Conservation (phyloP, 2,113 vertebrate species). For the Macquaria ambigua region DNA sequence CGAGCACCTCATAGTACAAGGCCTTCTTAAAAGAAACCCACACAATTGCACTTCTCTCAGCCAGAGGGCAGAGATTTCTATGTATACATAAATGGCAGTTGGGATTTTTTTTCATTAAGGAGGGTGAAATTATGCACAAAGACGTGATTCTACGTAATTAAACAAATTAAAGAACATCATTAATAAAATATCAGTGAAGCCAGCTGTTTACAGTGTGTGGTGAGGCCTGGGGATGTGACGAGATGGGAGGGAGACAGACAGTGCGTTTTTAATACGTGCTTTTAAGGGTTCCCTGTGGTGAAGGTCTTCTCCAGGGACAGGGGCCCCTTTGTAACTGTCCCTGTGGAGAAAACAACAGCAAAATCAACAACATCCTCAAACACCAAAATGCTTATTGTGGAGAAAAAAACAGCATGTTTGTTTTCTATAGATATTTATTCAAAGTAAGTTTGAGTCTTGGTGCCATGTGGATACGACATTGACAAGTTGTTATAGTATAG, state of each 20-base stretch:
- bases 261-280: constrained; percentile 85
- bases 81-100: constrained; percentile 79
- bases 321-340: constrained; percentile 64
- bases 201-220: constrained; percentile 85
- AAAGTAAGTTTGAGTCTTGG: constrained; percentile 9
- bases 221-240: constrained; percentile 76
- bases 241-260: constrained; percentile 70
- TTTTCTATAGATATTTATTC: constrained; percentile 54
- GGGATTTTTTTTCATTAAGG: constrained; percentile 81
- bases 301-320: constrained; percentile 68
- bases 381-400: constrained; percentile 36
- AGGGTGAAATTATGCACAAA: constrained; percentile 85
- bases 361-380: constrained; percentile 73
- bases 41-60: constrained; percentile 71
- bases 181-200: constrained; percentile 88
- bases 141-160: constrained; percentile 83
- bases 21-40: constrained; percentile 58
- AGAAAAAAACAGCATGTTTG: constrained; percentile 14
- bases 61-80: constrained; percentile 77
- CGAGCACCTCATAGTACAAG: constrained; percentile 40
- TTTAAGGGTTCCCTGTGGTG: constrained; percentile 82
- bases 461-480: not conserved
- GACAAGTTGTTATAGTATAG: not conserved
- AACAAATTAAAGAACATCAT: constrained; percentile 89
- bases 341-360: constrained; percentile 74